phyloP scores from a whole-genome alignment of 1,140 invertebrate genomes.

The Temnothorax nylanderi region DNA sequence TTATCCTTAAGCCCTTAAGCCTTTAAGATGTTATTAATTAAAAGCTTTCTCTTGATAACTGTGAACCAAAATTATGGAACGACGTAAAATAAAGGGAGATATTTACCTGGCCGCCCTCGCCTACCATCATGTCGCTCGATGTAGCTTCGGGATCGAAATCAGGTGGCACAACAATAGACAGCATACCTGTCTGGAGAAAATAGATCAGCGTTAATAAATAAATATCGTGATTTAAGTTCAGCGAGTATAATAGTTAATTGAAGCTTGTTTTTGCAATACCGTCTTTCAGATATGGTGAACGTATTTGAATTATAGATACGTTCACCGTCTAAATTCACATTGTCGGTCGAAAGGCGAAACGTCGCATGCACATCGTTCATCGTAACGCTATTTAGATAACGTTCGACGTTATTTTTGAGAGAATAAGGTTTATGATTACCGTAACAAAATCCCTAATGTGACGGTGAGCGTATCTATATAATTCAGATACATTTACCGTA shows the following conservation, averaged over 20 bases:
- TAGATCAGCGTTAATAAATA: slow-evolving; percentile 25
- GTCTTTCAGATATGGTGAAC: too few species aligned
- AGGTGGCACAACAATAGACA: slow-evolving; percentile 94
- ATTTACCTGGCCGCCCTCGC: slow-evolving; percentile 89
- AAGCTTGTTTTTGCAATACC: neutral
- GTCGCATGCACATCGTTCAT: too few species aligned
- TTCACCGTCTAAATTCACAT: too few species aligned
- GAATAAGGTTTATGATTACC: too few species aligned
- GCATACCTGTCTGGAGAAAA: slow-evolving; percentile 89
- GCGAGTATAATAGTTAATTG: neutral
- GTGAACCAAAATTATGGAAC: neutral
- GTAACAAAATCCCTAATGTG: too few species aligned
- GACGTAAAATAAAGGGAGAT: neutral
- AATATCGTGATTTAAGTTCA: neutral
- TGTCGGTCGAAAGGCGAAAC: too few species aligned
- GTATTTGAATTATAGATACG: too few species aligned
- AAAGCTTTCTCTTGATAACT: neutral
- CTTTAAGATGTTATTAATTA: neutral
- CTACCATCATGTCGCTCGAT: slow-evolving; percentile 92
- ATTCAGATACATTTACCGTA: too few species aligned
- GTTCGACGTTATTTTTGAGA: too few species aligned
- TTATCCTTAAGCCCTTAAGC: neutral
- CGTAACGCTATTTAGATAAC: too few species aligned
- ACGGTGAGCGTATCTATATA: too few species aligned
- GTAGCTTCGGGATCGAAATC: slow-evolving; percentile 93